A percentile compares a stretch with the other conserved stretches of the same genome.
Conservation (phyloP, 2,888 invertebrate genomes). For the Ecliptopera silaceata region DNA sequence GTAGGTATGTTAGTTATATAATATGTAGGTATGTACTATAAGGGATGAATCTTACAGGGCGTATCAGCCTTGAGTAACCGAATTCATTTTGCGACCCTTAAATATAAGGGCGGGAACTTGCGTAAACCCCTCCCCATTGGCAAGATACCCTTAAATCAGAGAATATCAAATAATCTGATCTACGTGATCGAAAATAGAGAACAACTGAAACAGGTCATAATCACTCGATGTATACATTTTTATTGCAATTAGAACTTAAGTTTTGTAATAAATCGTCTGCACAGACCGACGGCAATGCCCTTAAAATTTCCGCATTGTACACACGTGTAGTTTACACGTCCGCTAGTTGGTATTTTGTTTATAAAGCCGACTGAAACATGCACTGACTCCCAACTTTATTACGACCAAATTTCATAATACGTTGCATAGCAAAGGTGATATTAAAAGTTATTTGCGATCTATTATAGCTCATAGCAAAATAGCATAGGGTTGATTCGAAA, state of each 20-base stretch:
- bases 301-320: slow-evolving; percentile 19
- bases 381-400: slow-evolving; percentile 22
- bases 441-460: no score
- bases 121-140: slow-evolving; percentile 22
- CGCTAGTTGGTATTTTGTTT: slow-evolving; percentile 23
- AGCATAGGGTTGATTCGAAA: no score
- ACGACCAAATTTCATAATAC: slow-evolving; percentile 10
- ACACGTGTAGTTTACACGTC: slow-evolving; percentile 22
- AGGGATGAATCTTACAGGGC: slow-evolving; percentile 14
- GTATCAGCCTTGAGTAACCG: slow-evolving; percentile 6
- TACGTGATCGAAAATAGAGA: no score
- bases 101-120: slow-evolving; percentile 23
- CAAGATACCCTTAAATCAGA: background rate
- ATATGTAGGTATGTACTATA: background rate
- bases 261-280: background rate
- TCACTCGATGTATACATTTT: background rate
- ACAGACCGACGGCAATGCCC: slow-evolving; percentile 6
- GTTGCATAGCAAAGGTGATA: slow-evolving; percentile 2
- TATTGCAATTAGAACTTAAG: background rate
- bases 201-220: no score
- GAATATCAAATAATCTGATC: background rate
- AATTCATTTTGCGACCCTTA: slow-evolving; percentile 22
- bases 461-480: no score
- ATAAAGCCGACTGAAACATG: slow-evolving; percentile 21
- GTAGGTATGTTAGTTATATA: background rate